phyloP scores from a whole-genome alignment of 2,113 vertebrate species.

The Pomatostomus ruficeps region DNA sequence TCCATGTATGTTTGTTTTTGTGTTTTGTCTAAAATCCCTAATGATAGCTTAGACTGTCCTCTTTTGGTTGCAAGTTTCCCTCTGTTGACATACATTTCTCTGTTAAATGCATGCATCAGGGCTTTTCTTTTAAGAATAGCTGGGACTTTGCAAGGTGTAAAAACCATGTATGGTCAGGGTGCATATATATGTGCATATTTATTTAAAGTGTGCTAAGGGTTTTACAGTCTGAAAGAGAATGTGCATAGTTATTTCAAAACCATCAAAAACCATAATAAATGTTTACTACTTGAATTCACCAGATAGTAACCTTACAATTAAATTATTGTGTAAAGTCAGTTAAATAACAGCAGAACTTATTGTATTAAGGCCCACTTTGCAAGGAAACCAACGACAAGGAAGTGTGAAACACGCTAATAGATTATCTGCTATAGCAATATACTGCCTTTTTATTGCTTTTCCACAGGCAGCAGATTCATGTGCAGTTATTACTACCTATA shows the following conservation, averaged over 20 bases:
- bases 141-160: not conserved
- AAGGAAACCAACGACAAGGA: slow-evolving; percentile 22
- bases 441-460: slow-evolving; percentile 62
- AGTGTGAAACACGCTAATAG: slow-evolving; percentile 65
- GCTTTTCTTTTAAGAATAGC: not conserved
- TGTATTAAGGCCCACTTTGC: slow-evolving; percentile 61
- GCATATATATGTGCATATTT: not conserved
- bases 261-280: not conserved
- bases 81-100: not conserved
- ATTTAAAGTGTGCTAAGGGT: not conserved
- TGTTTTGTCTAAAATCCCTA: slow-evolving; percentile 8
- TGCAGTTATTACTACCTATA: slow-evolving; percentile 70
- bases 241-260: not conserved
- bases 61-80: not conserved
- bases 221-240: not conserved
- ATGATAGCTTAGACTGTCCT: not conserved
- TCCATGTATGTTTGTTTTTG: not conserved
- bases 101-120: not conserved
- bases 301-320: slow-evolving; percentile 22
- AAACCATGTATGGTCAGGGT: not conserved
- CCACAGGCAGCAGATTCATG: slow-evolving; percentile 63
- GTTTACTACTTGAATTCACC: not conserved
- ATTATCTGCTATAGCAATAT: slow-evolving; percentile 63
- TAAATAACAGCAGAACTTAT: slow-evolving; percentile 45
- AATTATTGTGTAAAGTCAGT: slow-evolving; percentile 30